A percentile compares a stretch with the other conserved stretches of the same genome.
These are phyloP conservation scores for Tapera naevia DNA, from an alignment of 2,797 vertebrate genomes.

Conservation along the genomic window DNA sequence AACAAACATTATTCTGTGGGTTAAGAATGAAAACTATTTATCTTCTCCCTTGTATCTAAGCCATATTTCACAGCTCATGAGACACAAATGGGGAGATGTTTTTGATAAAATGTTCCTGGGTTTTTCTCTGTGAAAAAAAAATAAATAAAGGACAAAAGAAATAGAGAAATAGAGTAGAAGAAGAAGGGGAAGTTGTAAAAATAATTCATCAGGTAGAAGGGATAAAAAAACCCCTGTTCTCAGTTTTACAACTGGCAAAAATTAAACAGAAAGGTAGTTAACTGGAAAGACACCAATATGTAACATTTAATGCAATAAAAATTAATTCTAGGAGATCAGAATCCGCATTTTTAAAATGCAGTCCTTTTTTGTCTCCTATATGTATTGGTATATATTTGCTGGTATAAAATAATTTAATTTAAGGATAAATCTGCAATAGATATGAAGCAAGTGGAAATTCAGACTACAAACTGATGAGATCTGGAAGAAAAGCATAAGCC, in stretches of 20 bases:
- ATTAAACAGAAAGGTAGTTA: neutral
- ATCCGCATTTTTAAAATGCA: neutral
- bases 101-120: neutral
- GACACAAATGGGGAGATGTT: neutral
- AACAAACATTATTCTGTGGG: conserved; percentile 44
- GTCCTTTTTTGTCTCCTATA: neutral
- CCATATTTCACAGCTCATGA: conserved; percentile 57
- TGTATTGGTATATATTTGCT: neutral
- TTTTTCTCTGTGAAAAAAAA: neutral
- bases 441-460: neutral
- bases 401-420: conserved; percentile 6
- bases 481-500: neutral
- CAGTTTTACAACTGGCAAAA: neutral
- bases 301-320: neutral
- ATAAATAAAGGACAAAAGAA: neutral
- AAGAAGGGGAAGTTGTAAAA: neutral
- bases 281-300: neutral
- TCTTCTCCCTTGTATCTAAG: conserved; percentile 56
- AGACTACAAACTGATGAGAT: neutral
- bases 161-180: neutral
- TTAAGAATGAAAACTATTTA: conserved; percentile 65
- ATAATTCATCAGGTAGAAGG: neutral
- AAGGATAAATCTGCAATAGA: neutral
- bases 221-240: conserved; percentile 19
- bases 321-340: neutral